phyloP scores from a whole-genome alignment of 2,888 invertebrate species.

The Chrysolina haemoptera region DNA sequence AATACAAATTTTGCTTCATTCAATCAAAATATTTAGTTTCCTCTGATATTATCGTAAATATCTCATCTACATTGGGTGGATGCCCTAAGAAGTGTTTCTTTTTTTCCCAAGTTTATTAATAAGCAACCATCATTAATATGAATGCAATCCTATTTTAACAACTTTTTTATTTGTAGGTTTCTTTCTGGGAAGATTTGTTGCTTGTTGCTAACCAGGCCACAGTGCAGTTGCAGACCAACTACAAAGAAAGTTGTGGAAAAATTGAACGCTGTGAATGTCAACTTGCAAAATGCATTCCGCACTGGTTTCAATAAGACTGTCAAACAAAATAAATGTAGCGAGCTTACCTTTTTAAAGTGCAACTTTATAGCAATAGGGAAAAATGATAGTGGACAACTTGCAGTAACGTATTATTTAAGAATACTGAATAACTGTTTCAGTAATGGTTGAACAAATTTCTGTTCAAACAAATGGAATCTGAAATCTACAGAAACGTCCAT shows the following conservation, averaged over 20 bases:
- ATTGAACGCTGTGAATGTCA: conserved; percentile 44
- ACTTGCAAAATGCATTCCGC: conserved; percentile 47
- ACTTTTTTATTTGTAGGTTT: conserved; percentile 62
- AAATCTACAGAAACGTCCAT: background rate
- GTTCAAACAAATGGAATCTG: background rate
- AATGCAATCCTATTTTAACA: conserved; percentile 19
- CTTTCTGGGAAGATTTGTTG: conserved; percentile 68
- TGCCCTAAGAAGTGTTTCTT: too few species aligned
- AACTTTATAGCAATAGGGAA: conserved; percentile 38
- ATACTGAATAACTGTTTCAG: conserved; percentile 50
- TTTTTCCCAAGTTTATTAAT: too few species aligned
- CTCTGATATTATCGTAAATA: too few species aligned
- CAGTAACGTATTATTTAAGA: conserved; percentile 34
- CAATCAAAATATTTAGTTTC: too few species aligned
- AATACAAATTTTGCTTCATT: too few species aligned
- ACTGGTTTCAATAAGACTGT: conserved; percentile 3
- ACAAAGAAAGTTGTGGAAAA: conserved; percentile 58
- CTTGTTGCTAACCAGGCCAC: conserved; percentile 66
- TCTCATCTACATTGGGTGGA: too few species aligned
- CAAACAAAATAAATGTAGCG: background rate
- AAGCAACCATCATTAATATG: too few species aligned
- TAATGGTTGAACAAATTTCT: conserved; percentile 36
- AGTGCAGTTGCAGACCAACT: conserved; percentile 60
- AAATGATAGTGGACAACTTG: conserved; percentile 35
- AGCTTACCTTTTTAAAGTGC: conserved; percentile 39